These are phyloP conservation scores for Eilema sororculum DNA, from an alignment of 2,888 invertebrate genomes.

Conservation along the genomic window DNA sequence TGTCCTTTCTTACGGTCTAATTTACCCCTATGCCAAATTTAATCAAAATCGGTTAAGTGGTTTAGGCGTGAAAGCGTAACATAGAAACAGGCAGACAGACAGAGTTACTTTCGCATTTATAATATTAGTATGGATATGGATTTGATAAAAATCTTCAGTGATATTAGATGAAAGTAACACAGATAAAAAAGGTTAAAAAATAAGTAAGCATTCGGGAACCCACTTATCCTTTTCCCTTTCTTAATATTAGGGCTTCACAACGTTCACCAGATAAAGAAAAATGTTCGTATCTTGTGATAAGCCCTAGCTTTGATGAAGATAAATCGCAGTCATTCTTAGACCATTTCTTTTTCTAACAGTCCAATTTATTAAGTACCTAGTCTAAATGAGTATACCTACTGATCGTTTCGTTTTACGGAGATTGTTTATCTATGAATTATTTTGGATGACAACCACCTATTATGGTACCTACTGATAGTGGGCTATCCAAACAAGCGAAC, in stretches of 20 bases:
- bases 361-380: neutral
- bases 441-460: too few species aligned
- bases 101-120: too few species aligned
- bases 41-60: too few species aligned
- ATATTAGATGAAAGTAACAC: neutral
- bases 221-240: neutral
- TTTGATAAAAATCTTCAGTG: too few species aligned
- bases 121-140: too few species aligned
- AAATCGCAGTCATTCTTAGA: neutral
- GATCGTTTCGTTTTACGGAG: neutral
- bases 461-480: too few species aligned
- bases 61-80: too few species aligned
- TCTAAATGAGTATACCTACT: neutral
- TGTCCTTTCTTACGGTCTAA: too few species aligned
- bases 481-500: too few species aligned
- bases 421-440: neutral
- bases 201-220: too few species aligned
- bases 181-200: neutral
- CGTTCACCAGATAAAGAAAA: slow-evolving; percentile 4
- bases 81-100: too few species aligned
- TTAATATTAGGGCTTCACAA: neutral
- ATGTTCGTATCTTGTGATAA: neutral
- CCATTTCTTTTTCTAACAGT: neutral
- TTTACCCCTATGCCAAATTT: too few species aligned
- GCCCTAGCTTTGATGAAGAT: neutral